Evolutionary conservation across 1,140 invertebrate genomes (phyloP), one percentile per base, ranked within the genome.

Genomic region (Euschistus heros): DNA sequence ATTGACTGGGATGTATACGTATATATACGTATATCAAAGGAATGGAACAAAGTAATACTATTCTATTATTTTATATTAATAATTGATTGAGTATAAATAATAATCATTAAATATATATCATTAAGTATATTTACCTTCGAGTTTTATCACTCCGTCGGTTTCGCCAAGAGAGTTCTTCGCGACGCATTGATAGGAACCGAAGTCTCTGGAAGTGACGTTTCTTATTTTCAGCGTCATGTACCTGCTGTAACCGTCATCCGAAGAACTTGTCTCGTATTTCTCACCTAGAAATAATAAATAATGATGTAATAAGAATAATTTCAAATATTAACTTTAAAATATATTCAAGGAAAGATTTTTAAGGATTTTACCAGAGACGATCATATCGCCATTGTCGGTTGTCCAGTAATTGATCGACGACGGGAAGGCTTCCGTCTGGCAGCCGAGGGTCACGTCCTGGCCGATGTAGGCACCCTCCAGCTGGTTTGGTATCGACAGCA

Each of bases 101-200:
- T n/a, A n/a, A n/a, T n/a, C n/a, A n/a, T n/a, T n/a, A n/a, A n/a
- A n/a, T n/a, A n/a, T n/a, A n/a, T n/a, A n/a, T n/a, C 30, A 30
- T 30, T 5, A 30, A 30, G 8, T 1, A 10, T 6, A 10, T 37
- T 86, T 82, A 96, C 94, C 91, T 75, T 94, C 94, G 64, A 97
- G 80, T 75, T 90, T 81, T 75, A 97, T 94, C 50, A 87, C 86
- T 67, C 92, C 91, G 76, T 93, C 90, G 30, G 92, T 95, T 75
- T 91, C 91, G 63, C 93, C 93, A 13, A 96, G 81, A n/a, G 88
- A 88, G 78, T 96, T 97, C 77, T 93, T 93, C 66, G 91, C 89
- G 73, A 92, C 89, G 76, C 89, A 92, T 72, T 85, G 80, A 77
- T 92, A 92, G 75, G 85, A 91, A 67, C 89, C 89, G 73, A 90